These are phyloP conservation scores for Colostygia pectinataria DNA, from an alignment of 2,888 invertebrate genomes.

Conservation along the genomic window DNA sequence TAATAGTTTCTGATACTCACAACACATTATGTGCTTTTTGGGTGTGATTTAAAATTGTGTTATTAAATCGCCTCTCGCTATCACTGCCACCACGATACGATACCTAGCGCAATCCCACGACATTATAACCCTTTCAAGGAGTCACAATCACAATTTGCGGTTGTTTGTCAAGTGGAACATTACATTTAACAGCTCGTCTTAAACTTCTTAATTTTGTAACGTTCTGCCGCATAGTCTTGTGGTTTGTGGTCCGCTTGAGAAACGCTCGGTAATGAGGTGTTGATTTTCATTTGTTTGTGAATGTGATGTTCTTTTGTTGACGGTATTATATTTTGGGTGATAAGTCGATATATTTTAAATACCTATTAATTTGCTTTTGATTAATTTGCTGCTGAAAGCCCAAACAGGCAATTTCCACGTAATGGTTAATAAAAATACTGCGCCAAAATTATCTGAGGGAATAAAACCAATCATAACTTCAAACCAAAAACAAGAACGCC, in stretches of 20 bases:
- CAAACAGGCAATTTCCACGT: too few species aligned
- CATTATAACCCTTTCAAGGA: slow-evolving; percentile 80
- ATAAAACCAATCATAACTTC: too few species aligned
- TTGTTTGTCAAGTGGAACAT: slow-evolving; percentile 57
- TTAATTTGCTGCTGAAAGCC: too few species aligned
- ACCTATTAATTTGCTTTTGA: too few species aligned
- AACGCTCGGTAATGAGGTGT: slow-evolving; percentile 29
- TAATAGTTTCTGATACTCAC: too few species aligned
- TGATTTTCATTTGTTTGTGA: slow-evolving; percentile 23
- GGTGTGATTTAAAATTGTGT: neutral
- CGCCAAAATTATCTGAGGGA: too few species aligned
- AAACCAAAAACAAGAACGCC: too few species aligned
- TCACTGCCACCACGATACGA: slow-evolving; percentile 10
- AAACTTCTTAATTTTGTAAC: slow-evolving; percentile 35
- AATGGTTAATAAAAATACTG: too few species aligned
- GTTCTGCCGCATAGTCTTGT: slow-evolving; percentile 32
- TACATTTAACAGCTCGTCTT: slow-evolving; percentile 37
- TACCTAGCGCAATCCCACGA: slow-evolving; percentile 66
- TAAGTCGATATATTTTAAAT: too few species aligned
- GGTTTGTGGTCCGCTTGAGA: slow-evolving; percentile 36
- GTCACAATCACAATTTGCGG: slow-evolving; percentile 79
- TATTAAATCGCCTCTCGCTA: slow-evolving; percentile 27
- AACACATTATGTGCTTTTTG: too few species aligned
- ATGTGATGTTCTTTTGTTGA: slow-evolving; percentile 10
- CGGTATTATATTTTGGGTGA: too few species aligned